These are phyloP conservation scores for Ramazzottius varieornatus DNA, from an alignment of 2,888 invertebrate species.

Conservation along the genomic window DNA sequence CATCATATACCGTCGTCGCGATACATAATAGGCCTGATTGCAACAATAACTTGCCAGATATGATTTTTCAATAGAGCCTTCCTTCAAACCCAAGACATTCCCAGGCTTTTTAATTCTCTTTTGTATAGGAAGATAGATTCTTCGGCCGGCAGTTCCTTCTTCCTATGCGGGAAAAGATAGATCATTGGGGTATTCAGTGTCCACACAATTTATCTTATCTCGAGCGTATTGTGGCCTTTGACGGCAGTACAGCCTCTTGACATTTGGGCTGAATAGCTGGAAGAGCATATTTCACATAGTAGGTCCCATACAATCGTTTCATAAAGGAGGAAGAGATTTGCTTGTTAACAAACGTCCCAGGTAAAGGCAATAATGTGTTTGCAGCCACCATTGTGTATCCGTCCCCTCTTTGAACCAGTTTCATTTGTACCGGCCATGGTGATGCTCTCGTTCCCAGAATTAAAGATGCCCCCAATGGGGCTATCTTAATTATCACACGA, in stretches of 20 bases:
- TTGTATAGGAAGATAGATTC: not conserved
- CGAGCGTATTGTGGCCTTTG: not conserved
- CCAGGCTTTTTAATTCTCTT: not conserved
- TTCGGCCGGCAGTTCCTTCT: too few species aligned
- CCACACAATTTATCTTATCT: not conserved
- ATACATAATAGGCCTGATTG: too few species aligned
- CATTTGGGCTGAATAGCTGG: too few species aligned
- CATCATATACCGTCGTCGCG: too few species aligned
- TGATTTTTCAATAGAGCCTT: too few species aligned
- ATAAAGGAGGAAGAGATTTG: conserved; percentile 1
- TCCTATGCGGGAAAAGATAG: too few species aligned
- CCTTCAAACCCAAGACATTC: not conserved
- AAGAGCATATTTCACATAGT: not conserved
- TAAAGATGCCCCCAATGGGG: too few species aligned
- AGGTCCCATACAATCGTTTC: not conserved
- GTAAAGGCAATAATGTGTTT: too few species aligned
- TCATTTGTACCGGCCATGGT: not conserved
- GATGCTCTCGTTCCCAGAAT: not conserved
- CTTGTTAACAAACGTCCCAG: not conserved
- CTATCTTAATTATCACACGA: too few species aligned
- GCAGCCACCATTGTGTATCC: too few species aligned
- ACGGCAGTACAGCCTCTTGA: too few species aligned
- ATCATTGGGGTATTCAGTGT: not conserved
- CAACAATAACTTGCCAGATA: too few species aligned
- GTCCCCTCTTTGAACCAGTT: not conserved